phyloP scores from a whole-genome alignment of 2,797 vertebrate genomes.

The Rhinella marina region DNA sequence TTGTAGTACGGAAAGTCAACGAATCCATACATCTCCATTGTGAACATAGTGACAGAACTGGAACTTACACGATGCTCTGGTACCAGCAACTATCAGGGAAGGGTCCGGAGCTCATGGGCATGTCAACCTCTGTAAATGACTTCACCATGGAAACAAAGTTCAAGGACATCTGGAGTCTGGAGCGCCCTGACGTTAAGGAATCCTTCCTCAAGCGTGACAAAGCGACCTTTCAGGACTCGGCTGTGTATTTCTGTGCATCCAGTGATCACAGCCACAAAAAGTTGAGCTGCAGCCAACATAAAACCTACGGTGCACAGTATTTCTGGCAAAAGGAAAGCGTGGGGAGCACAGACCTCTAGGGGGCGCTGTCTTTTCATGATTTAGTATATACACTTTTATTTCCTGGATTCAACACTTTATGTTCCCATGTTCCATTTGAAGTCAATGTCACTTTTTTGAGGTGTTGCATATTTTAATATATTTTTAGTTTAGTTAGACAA shows the following conservation, averaged over 20 bases:
- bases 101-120: conserved; percentile 42
- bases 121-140: neutral
- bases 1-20: neutral
- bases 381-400: too few species aligned
- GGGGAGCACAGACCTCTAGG: too few species aligned
- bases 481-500: too few species aligned
- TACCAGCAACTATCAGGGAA: conserved; percentile 43
- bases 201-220: neutral
- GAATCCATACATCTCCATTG: conserved; percentile 2
- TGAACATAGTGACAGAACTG: neutral
- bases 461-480: too few species aligned
- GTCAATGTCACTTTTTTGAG: too few species aligned
- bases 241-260: conserved; percentile 42
- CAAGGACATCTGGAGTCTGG: neutral
- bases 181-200: neutral
- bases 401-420: too few species aligned
- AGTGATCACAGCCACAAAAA: conserved; percentile 26
- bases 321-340: neutral
- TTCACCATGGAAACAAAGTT: neutral
- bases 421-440: too few species aligned
- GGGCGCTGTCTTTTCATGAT: neutral
- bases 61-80: conserved; percentile 48
- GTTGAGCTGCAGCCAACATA: neutral
- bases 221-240: neutral
- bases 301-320: neutral